Base-by-base conservation (phyloP, 1,140 invertebrate genomes). In the Caenorhabditis elegans region DNA sequence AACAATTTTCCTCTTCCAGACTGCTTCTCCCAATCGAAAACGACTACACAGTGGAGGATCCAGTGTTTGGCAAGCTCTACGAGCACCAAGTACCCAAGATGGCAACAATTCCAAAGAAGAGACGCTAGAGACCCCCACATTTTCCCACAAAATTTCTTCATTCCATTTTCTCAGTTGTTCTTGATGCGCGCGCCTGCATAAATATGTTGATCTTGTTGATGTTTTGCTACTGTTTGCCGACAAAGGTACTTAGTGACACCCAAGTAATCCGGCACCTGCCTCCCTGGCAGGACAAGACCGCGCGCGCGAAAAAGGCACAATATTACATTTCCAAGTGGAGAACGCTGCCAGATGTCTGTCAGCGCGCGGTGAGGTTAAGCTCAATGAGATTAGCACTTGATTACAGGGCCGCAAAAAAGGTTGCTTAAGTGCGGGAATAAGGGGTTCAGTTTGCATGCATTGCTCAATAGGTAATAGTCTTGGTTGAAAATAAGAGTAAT, bases 11-110 rank as follows among this genome's bases (percentile, higher is more conserved):
- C 6, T 10, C 22, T 36, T 70, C 8, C 60, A 70, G 60, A 10
- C 60, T 70, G 19, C 60, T 70, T n/a, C 60, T 70, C 34, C 60
- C 60, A 39, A 70, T 70, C 26, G 60, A 70, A 26, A 39, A 70
- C 60, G 60, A 70, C 60, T 70, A 70, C 60, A 70, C 60, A 70
- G 60, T 70, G 26, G 60, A 70, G 60, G 60, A 70, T 26, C 60
- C 60, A 19, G 60, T 70, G 13, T 70, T 70, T 11, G 60, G 60
- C 36, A 70, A 39, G 34, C 60, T 70, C 60, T 70, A 70, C 60
- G 60, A 70, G 34, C 24, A 70, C 60, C 60, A 70, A 70, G 60
- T 70, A 19, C 60, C 60, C 17, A 36, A 39, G n/a, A 4, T 70
- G 31, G 60, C 60, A 36, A 70, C 60, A 19, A 70, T 70, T 39